Percentiles rank a stretch among this genome's conserved stretches.
phyloP scores from a whole-genome alignment of 1,140 invertebrate species.

The Cylas formicarius region DNA sequence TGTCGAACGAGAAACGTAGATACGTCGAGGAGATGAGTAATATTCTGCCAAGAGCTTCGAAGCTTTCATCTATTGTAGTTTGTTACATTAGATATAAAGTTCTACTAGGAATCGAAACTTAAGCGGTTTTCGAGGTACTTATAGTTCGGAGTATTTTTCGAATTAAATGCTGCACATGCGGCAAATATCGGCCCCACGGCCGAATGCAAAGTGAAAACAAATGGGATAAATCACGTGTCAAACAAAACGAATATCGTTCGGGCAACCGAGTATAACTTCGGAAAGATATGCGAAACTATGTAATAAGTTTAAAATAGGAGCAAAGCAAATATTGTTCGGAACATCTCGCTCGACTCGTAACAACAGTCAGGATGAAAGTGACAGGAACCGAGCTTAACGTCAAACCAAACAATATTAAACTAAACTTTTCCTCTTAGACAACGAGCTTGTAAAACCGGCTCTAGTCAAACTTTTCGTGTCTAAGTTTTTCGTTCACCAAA shows the following conservation, averaged over 20 bases:
- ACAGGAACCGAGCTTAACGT: slow-evolving; percentile 42
- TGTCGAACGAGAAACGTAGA: too few species aligned
- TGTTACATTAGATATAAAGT: too few species aligned
- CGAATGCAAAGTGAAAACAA: slow-evolving; percentile 3
- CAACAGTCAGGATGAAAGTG: slow-evolving; percentile 42
- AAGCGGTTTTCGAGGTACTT: too few species aligned
- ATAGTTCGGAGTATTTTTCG: too few species aligned
- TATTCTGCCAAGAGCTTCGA: too few species aligned
- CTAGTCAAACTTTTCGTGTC: slow-evolving; percentile 39
- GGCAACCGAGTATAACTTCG: slow-evolving; percentile 14
- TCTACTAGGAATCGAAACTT: too few species aligned
- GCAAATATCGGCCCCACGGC: too few species aligned
- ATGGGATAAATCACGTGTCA: slow-evolving; percentile 7
- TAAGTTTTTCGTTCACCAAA: slow-evolving; percentile 36
- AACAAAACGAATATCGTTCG: slow-evolving; percentile 12
- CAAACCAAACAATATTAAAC: slow-evolving; percentile 44
- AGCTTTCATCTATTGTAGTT: too few species aligned
- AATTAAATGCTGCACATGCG: too few species aligned
- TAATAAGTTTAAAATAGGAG: slow-evolving; percentile 37
- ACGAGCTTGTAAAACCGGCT: slow-evolving; percentile 36
- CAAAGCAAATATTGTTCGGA: slow-evolving; percentile 39
- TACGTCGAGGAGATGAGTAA: too few species aligned
- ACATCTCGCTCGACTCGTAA: slow-evolving; percentile 35
- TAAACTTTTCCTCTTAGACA: slow-evolving; percentile 43
- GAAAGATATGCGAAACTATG: slow-evolving; percentile 34